A percentile compares a stretch with the other conserved stretches of the same genome.
phyloP scores from a whole-genome alignment of 1,140 invertebrate genomes.

The Phymastichus coffea region DNA sequence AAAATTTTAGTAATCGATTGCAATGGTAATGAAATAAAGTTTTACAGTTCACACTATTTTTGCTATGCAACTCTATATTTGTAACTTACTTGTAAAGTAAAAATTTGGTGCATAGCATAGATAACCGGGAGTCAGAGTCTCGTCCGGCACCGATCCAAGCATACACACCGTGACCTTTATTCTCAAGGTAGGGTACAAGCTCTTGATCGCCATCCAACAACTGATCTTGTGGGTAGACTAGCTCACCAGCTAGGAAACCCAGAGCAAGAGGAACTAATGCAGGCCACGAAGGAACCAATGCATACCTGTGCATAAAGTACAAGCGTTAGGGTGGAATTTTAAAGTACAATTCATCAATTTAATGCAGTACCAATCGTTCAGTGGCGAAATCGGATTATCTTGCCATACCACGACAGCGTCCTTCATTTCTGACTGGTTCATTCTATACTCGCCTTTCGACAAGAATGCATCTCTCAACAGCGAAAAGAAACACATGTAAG shows the following conservation, averaged over 20 bases:
- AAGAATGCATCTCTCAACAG: constrained; percentile 79
- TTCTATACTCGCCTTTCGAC: constrained; percentile 77
- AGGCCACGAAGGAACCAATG: constrained; percentile 73
- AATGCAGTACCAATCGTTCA: constrained; percentile 75
- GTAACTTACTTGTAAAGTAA: constrained; percentile 49
- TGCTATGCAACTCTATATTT: no score
- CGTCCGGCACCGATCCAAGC: constrained; percentile 95
- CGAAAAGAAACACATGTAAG: constrained; percentile 80
- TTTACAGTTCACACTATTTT: no score
- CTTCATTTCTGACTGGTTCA: constrained; percentile 72
- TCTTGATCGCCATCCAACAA: constrained; percentile 74
- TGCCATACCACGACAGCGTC: constrained; percentile 78
- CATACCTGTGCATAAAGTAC: constrained; percentile 38
- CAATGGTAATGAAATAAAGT: neutral
- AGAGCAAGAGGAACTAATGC: constrained; percentile 77
- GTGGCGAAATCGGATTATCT: constrained; percentile 74
- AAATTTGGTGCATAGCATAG: constrained; percentile 64
- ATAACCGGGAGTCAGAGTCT: constrained; percentile 81
- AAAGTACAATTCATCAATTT: neutral
- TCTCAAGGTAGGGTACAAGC: constrained; percentile 91
- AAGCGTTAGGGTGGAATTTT: neutral
- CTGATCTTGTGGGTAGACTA: constrained; percentile 51
- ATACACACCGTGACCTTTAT: constrained; percentile 72
- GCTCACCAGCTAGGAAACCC: constrained; percentile 85
- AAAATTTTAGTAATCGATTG: neutral